Percentiles rank a stretch among this genome's conserved stretches.
Conservation (phyloP, 2,113 vertebrate genomes). For the Lipophrys pholis region DNA sequence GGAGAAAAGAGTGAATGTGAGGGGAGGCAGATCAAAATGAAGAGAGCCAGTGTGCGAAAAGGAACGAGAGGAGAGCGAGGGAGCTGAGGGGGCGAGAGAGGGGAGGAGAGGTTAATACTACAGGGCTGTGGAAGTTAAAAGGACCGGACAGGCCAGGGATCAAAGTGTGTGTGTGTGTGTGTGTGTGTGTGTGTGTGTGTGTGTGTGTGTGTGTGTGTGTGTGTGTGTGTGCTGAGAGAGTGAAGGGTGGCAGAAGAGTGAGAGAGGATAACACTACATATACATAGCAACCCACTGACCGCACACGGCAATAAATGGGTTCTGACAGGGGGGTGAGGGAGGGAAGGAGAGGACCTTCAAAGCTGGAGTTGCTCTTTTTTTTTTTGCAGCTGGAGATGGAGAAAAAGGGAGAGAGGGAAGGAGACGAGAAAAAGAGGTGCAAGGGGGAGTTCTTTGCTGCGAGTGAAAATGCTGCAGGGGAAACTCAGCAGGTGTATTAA, state of each 20-base stretch:
- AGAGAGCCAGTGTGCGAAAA: slow-evolving; percentile 61
- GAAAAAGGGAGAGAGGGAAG: slow-evolving; percentile 3
- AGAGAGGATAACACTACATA: slow-evolving; percentile 72
- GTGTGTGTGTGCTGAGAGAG: slow-evolving; percentile 33
- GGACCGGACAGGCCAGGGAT: slow-evolving; percentile 77
- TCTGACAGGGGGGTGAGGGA: slow-evolving; percentile 62
- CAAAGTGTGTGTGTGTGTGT: slow-evolving; percentile 60
- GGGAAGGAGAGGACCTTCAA: slow-evolving; percentile 51
- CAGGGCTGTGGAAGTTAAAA: slow-evolving; percentile 77
- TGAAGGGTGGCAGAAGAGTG: slow-evolving; percentile 63
- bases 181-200: slow-evolving; percentile 26
- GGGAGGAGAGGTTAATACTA: slow-evolving; percentile 77
- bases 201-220: slow-evolving; percentile 37
- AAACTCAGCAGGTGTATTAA: slow-evolving; percentile 69
- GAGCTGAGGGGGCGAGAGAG: slow-evolving; percentile 38
- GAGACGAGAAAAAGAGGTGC: slow-evolving; percentile 21
- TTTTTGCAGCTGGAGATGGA: slow-evolving; percentile 19
- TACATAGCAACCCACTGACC: slow-evolving; percentile 75
- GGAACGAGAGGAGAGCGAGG: slow-evolving; percentile 31
- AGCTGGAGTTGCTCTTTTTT: slow-evolving; percentile 36
- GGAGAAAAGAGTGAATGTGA: slow-evolving; percentile 27
- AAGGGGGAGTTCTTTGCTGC: slow-evolving; percentile 39
- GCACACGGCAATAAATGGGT: slow-evolving; percentile 72
- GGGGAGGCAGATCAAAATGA: slow-evolving; percentile 53
- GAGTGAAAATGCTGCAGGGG: slow-evolving; percentile 59